Base-by-base conservation (phyloP, 2,797 vertebrate species). In the Dromococcyx pavoninus region DNA sequence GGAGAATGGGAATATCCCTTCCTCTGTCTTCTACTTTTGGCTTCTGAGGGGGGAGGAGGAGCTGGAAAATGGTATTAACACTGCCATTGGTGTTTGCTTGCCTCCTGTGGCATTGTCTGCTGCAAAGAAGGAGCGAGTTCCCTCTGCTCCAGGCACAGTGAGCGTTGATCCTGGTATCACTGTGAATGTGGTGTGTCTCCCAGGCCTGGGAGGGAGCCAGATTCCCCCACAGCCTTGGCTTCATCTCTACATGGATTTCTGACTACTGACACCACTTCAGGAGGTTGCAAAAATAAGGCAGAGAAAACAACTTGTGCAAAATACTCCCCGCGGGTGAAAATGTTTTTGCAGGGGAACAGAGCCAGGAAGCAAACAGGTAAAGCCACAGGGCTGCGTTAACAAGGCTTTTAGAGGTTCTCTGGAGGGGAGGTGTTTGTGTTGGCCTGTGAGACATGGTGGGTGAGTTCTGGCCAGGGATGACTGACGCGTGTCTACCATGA, bases 321-420 rank as follows among this genome's bases (percentile, higher is more conserved):
- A 83, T 83, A 65, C 5, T 89, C 46, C 46, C 51, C 5, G 16
- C 6, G 8, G 62, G 39, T 11, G 10, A 88, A 80, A 67, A n/a
- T 78, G 62, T 58, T 94, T 95, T 93, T 90, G 51, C 30, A 95
- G 37, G 50, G 58, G 44, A 83, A 12, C 23, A 25, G 71, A 86
- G 65, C 79, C 76, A 69, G 79, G 18, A 51, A 33, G 41, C 25
- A 61, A 24, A 67, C 39, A 92, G 61, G 72, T 80, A 54, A 77
- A 1, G 2, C 82, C 10, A 9, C 54, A 65, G 79, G 82, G 61
- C 66, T 88, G 62, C 35, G 43, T 48, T 41, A 83, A 58, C 58
- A 57, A 1, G 0, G 0, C 30, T 86, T 88, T 12, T 27, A 58
- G 65, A 61, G 50, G 17, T 2, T 69, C 94, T 88, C 33, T 94